phyloP scores from a whole-genome alignment of 2,797 vertebrate species.

The Chloroceryle amazona region DNA sequence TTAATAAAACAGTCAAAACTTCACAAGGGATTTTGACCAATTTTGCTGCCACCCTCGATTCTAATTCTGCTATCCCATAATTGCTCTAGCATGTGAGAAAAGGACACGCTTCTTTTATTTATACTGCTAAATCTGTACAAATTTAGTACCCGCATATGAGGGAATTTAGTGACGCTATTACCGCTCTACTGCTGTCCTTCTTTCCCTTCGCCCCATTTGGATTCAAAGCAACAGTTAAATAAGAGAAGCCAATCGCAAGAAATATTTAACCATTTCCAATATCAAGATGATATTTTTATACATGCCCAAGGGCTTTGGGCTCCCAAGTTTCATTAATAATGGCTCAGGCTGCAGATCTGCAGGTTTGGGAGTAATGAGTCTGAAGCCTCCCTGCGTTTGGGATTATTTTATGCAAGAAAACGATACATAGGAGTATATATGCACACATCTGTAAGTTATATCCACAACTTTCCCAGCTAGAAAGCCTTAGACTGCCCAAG shows the following conservation, averaged over 20 bases:
- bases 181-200: background rate
- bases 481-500: background rate
- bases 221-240: background rate
- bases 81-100: background rate
- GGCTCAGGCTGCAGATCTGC: background rate
- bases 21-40: conserved; percentile 35
- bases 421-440: rapidly evolving
- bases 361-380: background rate
- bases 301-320: background rate
- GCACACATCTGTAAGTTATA: background rate
- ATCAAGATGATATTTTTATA: background rate
- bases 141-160: background rate
- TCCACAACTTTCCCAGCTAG: background rate
- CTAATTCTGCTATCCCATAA: conserved; percentile 24
- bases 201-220: background rate
- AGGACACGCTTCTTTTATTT: background rate
- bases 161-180: background rate
- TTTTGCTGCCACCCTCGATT: conserved; percentile 12
- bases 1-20: conserved; percentile 46
- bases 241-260: background rate
- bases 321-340: background rate
- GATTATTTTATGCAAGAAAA: background rate
- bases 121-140: background rate
- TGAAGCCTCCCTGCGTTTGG: background rate
- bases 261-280: background rate